Evolutionary conservation across 2,888 invertebrate genomes (phyloP).

Genomic region (Cantharis nigra): DNA sequence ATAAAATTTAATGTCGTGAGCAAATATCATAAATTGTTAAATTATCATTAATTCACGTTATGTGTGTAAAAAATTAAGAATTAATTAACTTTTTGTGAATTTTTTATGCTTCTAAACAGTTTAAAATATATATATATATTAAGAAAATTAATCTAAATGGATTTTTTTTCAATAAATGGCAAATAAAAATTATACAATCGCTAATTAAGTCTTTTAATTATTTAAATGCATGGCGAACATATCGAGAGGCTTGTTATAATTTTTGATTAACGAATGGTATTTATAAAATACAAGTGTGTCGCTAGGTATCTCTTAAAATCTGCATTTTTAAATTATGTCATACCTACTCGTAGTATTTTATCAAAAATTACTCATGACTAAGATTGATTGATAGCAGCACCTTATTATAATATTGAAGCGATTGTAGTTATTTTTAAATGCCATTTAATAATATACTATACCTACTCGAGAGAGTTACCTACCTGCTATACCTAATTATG

Average conservation of each 20-base stretch:
- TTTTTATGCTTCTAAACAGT: not conserved
- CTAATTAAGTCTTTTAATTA: not conserved
- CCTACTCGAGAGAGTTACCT: not conserved
- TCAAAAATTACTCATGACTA: not conserved
- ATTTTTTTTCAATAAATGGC: not conserved
- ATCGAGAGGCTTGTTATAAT: not conserved
- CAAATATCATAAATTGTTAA: not conserved
- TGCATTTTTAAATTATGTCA: conserved; percentile 1
- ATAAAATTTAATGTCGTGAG: not conserved
- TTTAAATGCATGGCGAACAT: not conserved
- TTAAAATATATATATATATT: not conserved
- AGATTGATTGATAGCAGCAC: not conserved
- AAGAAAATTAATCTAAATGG: not conserved
- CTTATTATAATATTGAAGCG: not conserved
- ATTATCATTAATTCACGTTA: not conserved
- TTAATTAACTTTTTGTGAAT: not conserved
- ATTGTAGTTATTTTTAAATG: not conserved
- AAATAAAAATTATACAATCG: not conserved
- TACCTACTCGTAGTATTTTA: not conserved
- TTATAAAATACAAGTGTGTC: not conserved
- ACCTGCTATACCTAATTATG: not conserved
- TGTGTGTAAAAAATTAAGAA: not conserved
- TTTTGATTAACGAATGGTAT: not conserved
- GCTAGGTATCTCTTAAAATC: not conserved
- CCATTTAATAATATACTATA: not conserved